phyloP scores from a whole-genome alignment of 2,797 vertebrate genomes.

The Cryptoprocta ferox region DNA sequence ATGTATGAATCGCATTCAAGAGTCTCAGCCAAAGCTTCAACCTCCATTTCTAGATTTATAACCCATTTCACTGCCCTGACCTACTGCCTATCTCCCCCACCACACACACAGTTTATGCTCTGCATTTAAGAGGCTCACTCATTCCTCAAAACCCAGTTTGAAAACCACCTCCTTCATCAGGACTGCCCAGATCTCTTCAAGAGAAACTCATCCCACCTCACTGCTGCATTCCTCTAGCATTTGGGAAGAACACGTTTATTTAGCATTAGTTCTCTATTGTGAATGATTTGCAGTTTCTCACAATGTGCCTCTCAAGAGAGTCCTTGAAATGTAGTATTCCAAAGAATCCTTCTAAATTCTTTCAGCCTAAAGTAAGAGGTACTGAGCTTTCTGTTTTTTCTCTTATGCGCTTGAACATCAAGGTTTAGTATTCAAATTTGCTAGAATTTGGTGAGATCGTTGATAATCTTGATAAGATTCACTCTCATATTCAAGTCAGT shows the following conservation, averaged over 20 bases:
- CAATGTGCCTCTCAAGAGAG: not conserved
- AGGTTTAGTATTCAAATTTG: not conserved
- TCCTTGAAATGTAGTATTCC: not conserved
- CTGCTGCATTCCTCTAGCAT: not conserved
- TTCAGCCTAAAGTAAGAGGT: slow-evolving; percentile 12
- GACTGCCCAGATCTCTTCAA: not conserved
- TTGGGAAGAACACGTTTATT: not conserved
- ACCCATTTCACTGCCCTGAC: not conserved
- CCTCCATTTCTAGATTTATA: slow-evolving; percentile 10
- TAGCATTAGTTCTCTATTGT: not conserved
- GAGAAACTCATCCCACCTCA: not conserved
- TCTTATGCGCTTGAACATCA: not conserved
- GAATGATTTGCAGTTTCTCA: not conserved
- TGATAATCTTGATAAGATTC: not conserved
- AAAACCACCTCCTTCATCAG: not conserved
- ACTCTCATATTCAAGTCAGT: not conserved
- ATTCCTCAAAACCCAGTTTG: not conserved
- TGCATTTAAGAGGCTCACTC: not conserved
- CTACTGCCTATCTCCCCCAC: not conserved
- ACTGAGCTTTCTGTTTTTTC: slow-evolving; percentile 11
- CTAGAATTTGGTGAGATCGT: not conserved
- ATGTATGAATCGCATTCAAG: not conserved
- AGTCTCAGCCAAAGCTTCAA: not conserved
- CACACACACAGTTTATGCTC: not conserved
- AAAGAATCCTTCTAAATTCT: not conserved